Evolutionary conservation across 1,140 invertebrate species (phyloP).

Genomic region (Drosophila oshimai): DNA sequence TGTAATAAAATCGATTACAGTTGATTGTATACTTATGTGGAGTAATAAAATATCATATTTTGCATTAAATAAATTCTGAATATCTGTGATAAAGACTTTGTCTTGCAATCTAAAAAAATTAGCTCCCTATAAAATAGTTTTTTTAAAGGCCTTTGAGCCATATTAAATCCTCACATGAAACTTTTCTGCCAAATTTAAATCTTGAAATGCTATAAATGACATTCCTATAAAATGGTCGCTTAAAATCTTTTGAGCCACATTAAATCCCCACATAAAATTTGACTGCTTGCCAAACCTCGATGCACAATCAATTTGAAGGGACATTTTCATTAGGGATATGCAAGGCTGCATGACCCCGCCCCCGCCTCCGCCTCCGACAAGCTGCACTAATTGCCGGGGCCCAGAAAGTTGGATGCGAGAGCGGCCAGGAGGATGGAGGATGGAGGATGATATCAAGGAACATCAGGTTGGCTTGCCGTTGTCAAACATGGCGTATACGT

Average conservation of each 20-base stretch:
- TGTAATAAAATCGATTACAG: no score
- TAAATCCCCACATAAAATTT: not conserved
- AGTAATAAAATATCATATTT: no score
- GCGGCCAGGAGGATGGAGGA: not conserved
- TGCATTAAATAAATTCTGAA: no score
- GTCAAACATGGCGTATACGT: slow-evolving; percentile 62
- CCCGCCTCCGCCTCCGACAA: slow-evolving; percentile 10
- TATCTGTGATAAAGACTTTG: no score
- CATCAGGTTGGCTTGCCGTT: slow-evolving; percentile 20
- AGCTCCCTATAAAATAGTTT: no score
- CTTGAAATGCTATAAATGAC: no score
- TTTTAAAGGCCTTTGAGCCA: no score
- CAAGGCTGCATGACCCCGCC: not conserved
- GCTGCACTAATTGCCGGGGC: slow-evolving; percentile 33
- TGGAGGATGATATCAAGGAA: not conserved
- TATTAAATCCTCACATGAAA: no score
- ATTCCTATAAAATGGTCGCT: no score
- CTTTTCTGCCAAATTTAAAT: no score
- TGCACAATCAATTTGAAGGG: not conserved
- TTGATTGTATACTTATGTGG: no score
- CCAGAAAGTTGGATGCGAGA: slow-evolving; percentile 1
- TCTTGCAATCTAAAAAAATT: no score
- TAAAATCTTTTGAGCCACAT: not conserved
- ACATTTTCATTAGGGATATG: not conserved
- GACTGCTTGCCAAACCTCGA: not conserved